These are phyloP conservation scores for Drosophila flavopinicola DNA, from an alignment of 2,888 invertebrate genomes.

Conservation along the genomic window DNA sequence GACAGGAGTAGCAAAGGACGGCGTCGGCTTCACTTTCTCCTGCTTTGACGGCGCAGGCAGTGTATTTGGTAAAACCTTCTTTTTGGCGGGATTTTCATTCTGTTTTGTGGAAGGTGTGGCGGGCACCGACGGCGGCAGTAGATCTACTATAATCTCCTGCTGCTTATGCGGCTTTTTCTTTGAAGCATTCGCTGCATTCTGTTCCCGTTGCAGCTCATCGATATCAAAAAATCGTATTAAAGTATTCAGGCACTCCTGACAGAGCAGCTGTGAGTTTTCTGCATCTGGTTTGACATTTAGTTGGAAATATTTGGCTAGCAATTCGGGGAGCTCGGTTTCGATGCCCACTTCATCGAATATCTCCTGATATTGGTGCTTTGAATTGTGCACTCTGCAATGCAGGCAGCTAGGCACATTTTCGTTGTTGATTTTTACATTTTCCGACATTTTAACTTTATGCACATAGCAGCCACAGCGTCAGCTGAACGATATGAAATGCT, in stretches of 20 bases:
- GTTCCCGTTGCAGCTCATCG: constrained; percentile 62
- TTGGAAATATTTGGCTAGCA: constrained; percentile 72
- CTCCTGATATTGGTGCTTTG: constrained; percentile 70
- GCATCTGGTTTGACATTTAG: constrained; percentile 50
- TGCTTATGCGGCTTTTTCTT: not conserved
- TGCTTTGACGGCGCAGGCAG: not conserved
- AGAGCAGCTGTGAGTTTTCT: constrained; percentile 60
- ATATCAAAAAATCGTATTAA: constrained; percentile 79
- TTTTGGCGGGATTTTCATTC: not conserved
- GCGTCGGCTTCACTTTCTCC: not conserved
- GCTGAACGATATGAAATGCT: constrained; percentile 51
- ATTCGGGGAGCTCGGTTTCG: constrained; percentile 72
- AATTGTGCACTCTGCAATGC: constrained; percentile 62
- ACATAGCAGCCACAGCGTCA: constrained; percentile 54
- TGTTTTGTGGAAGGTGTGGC: not conserved
- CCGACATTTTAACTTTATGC: constrained; percentile 76
- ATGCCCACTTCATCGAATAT: constrained; percentile 81
- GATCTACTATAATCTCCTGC: not conserved
- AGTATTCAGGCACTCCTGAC: constrained; percentile 74
- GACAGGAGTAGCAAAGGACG: not conserved
- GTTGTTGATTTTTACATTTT: constrained; percentile 40
- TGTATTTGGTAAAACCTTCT: not conserved
- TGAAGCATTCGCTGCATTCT: constrained; percentile 28
- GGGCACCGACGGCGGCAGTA: no score
- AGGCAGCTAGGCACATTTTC: constrained; percentile 63